These are phyloP conservation scores for Oedothorax gibbosus DNA, from an alignment of 1,140 invertebrate genomes.

Conservation along the genomic window DNA sequence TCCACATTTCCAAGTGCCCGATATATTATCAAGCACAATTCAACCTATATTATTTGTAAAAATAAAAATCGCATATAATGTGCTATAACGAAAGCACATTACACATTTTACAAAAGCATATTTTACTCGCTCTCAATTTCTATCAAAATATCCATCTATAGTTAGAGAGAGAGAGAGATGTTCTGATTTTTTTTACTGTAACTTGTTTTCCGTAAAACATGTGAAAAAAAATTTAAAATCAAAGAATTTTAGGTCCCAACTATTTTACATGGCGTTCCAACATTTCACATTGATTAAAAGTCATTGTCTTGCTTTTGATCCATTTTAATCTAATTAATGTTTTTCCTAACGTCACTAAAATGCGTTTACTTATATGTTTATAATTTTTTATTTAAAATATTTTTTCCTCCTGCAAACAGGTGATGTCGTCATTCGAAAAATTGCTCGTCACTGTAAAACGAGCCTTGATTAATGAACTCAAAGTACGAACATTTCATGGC, in stretches of 20 bases:
- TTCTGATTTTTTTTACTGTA: background rate
- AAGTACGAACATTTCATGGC: slow-evolving; percentile 17
- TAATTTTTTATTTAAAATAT: too few relatives aligned
- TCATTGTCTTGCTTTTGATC: background rate
- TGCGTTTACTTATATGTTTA: slow-evolving; percentile 8
- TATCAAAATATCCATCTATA: too few relatives aligned
- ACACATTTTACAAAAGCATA: too few relatives aligned
- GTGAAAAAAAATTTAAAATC: background rate
- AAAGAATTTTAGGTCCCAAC: background rate
- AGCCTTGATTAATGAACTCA: slow-evolving; percentile 9
- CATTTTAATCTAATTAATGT: background rate
- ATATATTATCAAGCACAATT: too few relatives aligned
- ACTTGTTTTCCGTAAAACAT: background rate
- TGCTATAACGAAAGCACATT: too few relatives aligned
- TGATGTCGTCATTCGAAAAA: too few relatives aligned
- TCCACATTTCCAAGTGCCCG: too few relatives aligned
- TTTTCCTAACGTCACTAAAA: background rate
- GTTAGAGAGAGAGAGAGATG: too few relatives aligned
- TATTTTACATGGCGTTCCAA: background rate
- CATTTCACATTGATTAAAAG: background rate
- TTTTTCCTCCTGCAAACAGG: too few relatives aligned
- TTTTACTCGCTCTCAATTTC: too few relatives aligned
- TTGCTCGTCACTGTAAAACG: background rate
- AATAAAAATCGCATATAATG: too few relatives aligned
- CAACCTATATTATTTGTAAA: too few relatives aligned